Base-by-base conservation (phyloP, 30 jellyfish, hydroid and myxozoan genomes). In the Aurelia sp. region DNA sequence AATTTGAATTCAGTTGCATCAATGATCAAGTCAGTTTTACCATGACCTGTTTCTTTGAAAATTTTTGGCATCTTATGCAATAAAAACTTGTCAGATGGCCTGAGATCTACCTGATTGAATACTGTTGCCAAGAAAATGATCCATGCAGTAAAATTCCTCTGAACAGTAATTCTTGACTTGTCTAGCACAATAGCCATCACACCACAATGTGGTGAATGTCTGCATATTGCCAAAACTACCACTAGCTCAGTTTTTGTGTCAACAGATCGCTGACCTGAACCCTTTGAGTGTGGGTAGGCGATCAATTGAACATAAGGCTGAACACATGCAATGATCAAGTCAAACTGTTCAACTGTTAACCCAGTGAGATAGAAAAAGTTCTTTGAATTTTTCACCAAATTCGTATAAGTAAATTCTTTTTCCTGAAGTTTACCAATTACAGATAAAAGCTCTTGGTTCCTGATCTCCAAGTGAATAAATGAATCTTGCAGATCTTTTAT, bases 1-100 rank as follows among this genome's bases (percentile, higher is more conserved):
- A 79, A 79, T 62, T 79, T 79, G n/a, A n/a, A n/a, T n/a, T n/a
- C n/a, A n/a, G n/a, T n/a, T n/a, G n/a, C n/a, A n/a, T n/a, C n/a
- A n/a, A 79, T 67, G 20, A 79, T 35, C 10, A 79, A 35, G 53
- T 79, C 87, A 17, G 90, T 79, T 53, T 62, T 21, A 23, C 89
- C 89, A 60, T 78, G 89, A 59, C 92, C 92, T 53, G 91, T 78
- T 33, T 19, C n/a, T 78, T 17, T 48, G 23, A 78, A 78, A 15
- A 21, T 64, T 62, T 78, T 83, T 62, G 91, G 89, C 89, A 78
- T 78, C 66, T 65, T 78, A 1, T 63, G 67, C 3, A 79, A 65
- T 35, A 79, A 66, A 62, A 40, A 79, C 71, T 73, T 73, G 66
- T 41, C 63, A 44, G 77, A n/a, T 20, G 91, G 88, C 53, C 68